A percentile compares a stretch with the other conserved stretches of the same genome.
Conservation (phyloP, 2,888 invertebrate species). For the Lycaena phlaeas region DNA sequence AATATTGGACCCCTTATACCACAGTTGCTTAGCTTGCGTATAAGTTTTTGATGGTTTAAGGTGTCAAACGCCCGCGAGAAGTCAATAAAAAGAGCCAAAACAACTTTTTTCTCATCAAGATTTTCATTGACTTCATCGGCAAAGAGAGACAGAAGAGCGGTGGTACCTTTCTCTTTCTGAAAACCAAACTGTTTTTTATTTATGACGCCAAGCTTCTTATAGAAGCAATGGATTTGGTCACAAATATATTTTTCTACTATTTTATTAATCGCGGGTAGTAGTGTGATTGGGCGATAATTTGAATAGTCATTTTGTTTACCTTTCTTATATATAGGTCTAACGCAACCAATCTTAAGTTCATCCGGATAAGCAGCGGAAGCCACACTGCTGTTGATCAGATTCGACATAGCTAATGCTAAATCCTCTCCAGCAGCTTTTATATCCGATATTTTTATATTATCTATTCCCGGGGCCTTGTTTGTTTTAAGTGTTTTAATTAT, state of each 20-base stretch:
- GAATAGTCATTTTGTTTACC: too few relatives aligned
- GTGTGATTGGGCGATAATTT: too few relatives aligned
- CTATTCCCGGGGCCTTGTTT: slow-evolving; percentile 4
- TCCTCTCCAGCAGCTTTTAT: neutral
- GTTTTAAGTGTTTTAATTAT: neutral
- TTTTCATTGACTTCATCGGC: slow-evolving; percentile 18
- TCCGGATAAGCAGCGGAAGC: neutral
- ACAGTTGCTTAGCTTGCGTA: slow-evolving; percentile 12
- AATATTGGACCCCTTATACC: slow-evolving; percentile 16
- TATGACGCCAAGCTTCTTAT: slow-evolving; percentile 9
- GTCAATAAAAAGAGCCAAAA: slow-evolving; percentile 16
- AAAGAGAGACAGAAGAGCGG: slow-evolving; percentile 14
- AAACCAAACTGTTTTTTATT: slow-evolving; percentile 12
- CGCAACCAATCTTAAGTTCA: neutral
- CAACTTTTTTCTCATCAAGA: slow-evolving; percentile 15
- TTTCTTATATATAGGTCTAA: slow-evolving; percentile 4
- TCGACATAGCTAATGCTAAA: neutral
- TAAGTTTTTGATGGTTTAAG: slow-evolving; percentile 13
- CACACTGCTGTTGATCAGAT: slow-evolving; percentile 1
- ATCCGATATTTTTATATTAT: neutral
- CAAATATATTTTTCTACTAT: slow-evolving; percentile 14
- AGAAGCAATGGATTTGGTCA: slow-evolving; percentile 13
- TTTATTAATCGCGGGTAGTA: slow-evolving; percentile 16
- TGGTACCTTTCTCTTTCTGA: neutral
- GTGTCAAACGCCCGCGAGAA: slow-evolving; percentile 21